Evolutionary conservation across 2,888 invertebrate genomes (phyloP), one percentile per base, ranked within the genome.

Genomic region (Molanna angustata): DNA sequence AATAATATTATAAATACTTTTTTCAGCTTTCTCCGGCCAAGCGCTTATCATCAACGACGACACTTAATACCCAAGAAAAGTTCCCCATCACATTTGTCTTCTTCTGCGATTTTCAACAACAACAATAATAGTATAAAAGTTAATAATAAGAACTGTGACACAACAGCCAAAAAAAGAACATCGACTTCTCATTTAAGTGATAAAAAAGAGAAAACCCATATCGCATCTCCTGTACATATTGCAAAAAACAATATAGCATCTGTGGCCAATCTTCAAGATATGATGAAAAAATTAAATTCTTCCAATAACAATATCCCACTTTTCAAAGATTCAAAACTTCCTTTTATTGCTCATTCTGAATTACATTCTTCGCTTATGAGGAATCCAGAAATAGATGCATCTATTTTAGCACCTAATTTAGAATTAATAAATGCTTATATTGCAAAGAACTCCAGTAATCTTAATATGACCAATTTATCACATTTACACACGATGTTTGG

Each of bases 51-150:
- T 32, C 54, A 47, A 33, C 18, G 44, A 51, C 56, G 43, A 40
- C 57, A 58, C 37, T 20, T 27, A 16, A 27, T 16, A 13, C 44
- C 50, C 17, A 52, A 45, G 14, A 21, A 27, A 11, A 40, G 49
- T 3, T 22, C 22, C 14, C 48, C 48, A 2, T 2, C 37, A 22
- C 42, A 42, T 22, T n/a, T 31, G 17, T 16, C 42, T 21, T 4
- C 45, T 3, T 14, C 33, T 3, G 33, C 33, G 14, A 4, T 18
- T 3, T 18, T 13, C 31, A 51, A 45, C 32, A 44, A 44, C 33
- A 51, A 45, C 32, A 45, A 51, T 58, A 33, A 64, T 62, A 64
- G 64, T 51, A 65, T 65, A 53, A 66, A 63, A 54, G 63, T 63
- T 31, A 63, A 60, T 42, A 62, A 65, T 49, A 62, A 64, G 47